Evolutionary conservation across 92 coral and sea anemone genomes (phyloP), one percentile per base, ranked within the genome.

Genomic region (Porites lobata): DNA sequence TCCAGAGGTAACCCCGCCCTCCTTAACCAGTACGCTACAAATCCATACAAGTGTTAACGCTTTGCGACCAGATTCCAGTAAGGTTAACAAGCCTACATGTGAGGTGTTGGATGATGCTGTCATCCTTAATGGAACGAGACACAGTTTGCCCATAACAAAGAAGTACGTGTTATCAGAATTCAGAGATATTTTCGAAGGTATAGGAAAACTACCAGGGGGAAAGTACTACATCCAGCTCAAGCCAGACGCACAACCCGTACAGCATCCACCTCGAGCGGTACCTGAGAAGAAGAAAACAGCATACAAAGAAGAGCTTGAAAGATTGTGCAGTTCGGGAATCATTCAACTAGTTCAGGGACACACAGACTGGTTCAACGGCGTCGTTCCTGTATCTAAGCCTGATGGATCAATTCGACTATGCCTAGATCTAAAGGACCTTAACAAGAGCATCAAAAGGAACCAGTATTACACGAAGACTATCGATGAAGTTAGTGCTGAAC

Each of bases 371-470:
- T 75, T 75, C 47, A 80, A 47, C 14, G 47, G 85, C 75, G 65
- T 66, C 9, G 65, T 50, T 11, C 53, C 64, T 9, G 75, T 50
- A 24, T 20, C 52, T 15, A 80, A 80, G 51, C 85, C 85, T 38
- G 85, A 93, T 56, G 88, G 86, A 26, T 86, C 90, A 19, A 90
- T 93, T 61, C 86, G 96, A 24, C 87, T 93, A 1, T 90, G 96
- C 47, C 87, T 93, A 6, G 92, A 93, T 62, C 96, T 92, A 12
- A 82, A 79, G 26, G 91, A 86, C 76, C 84, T 90, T 21, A 88
- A 88, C 20, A 66, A 50, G 73, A 50, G 74, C 62, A 79, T 65
- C 24, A 47, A 65, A 51, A 24, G 69, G 21, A 77, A 59, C 71
- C 58, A 22, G 70, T 21, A 77, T 56, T 51, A 73, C 78, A 7